Evolutionary conservation across 2,113 vertebrate species (phyloP).

Genomic region (Sapayoa aenigma): DNA sequence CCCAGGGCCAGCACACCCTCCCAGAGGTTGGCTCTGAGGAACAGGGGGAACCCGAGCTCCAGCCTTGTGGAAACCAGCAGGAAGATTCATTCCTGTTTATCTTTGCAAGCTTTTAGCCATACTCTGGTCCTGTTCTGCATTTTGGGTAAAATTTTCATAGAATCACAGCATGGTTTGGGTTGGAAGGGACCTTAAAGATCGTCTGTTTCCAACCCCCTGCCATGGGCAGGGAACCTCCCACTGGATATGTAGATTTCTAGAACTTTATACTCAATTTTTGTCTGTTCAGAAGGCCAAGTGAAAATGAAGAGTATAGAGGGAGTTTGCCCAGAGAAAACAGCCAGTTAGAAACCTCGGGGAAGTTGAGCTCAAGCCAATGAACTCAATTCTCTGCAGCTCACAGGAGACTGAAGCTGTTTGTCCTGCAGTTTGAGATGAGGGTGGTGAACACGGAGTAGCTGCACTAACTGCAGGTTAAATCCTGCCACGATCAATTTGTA

Average conservation of each 20-base stretch:
- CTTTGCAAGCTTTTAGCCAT: neutral
- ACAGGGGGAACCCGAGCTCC: fast-evolving
- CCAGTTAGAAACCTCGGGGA: neutral
- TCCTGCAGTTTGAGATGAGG: neutral
- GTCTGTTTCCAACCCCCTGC: neutral
- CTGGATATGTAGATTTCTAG: fast-evolving
- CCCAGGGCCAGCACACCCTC: neutral
- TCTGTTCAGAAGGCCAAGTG: neutral
- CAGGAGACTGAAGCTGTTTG: neutral
- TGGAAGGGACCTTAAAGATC: neutral
- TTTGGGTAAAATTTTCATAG: fast-evolving
- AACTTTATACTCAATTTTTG: neutral
- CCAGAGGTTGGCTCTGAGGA: fast-evolving
- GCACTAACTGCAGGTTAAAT: neutral
- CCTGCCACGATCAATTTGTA: conserved; percentile 3
- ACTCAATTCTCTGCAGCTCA: neutral
- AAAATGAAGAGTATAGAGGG: neutral
- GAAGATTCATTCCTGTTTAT: neutral
- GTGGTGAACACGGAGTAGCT: neutral
- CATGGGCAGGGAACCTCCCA: neutral
- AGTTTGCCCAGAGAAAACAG: neutral
- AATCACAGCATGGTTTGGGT: neutral
- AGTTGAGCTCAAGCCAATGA: neutral
- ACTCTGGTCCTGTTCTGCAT: neutral
- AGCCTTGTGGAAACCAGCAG: neutral